Base-by-base conservation (phyloP, 2,888 invertebrate species). In the Aproaerema taeniolella region DNA sequence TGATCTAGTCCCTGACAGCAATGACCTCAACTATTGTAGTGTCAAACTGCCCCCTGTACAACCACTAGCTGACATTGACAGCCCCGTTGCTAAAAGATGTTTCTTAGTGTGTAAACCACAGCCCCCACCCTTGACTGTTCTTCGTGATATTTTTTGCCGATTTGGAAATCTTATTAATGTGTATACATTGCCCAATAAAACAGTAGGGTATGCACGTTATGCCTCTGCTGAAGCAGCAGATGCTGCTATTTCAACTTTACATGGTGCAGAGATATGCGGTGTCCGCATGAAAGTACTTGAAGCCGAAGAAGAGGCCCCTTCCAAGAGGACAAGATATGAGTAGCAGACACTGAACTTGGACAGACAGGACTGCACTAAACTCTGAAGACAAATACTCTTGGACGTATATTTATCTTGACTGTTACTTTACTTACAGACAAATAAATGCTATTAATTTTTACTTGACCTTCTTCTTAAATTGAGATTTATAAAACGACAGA, bases 141-240 rank as follows among this genome's bases (percentile, higher is more conserved):
- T 98, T 61, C 91, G 93, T 57, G 96, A 97, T 71, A 91, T 95
- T 12, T 97, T 97, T 72, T 95, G 95, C 56, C 91, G 97, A 58
- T 97, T 97, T 80, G 97, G 96, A 4, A 91, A 93, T 66, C 87
- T 97, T 7, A 95, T 97, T 42, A 96, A 96, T 71, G 95, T 96
- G 1, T 97, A 95, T 67, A 91, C 97, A 70, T 81, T 97, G 52
- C 92, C 92, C 33, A 94, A 96, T 65, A 94, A 95, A 67, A 97
- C 95, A 61, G 96, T 95, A 74, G 97, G 97, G 0, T 97, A 96
- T 77, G 97, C 95, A 4, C 95, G 95, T 60, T 97, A 93, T 77
- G 92, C 95, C 2, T 88, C 87, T 33, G 88, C 87, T 38, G 89
- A 91, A 26, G 91, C 94, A 46, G 97, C 97, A 1, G 89, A 91